Evolutionary conservation across 2,888 invertebrate genomes (phyloP), one percentile per base, ranked within the genome.

Genomic region (Fabriciana adippe): DNA sequence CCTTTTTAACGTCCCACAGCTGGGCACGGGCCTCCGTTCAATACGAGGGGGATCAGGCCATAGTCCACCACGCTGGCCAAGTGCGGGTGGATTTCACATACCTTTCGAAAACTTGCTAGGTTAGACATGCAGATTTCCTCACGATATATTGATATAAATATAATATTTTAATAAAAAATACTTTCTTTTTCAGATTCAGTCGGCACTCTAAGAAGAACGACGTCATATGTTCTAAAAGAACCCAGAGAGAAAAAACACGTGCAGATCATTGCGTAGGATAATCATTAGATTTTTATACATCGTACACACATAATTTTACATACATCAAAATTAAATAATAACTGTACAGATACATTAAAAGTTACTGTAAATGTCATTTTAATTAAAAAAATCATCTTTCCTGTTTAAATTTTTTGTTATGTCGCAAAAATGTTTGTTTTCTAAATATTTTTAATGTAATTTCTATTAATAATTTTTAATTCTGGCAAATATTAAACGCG

Each of bases 211-310:
- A 79, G 91, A 75, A 82, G 91, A 68, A 90, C 90, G 0, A 90
- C 90, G 0, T 90, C 92, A 0, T 90, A 92, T 72, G 86, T 91
- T 2, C 74, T 89, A n/a, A 92, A 91, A 67, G 90, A 90, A 56
- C 90, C 88, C 0, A 78, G 84, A 13, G 90, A 91, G 50, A 90
- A 90, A 73, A 92, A 91, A 76, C 92, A 92, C 64, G 92, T 92
- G 67, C 90, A 92, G 75, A 92, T 92, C 3, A 75, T 91, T 64
- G 88, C 90, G 11, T 69, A 67, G 55, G 35, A 14, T 55, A 67
- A 26, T 15, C 66, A 66, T 65, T 62, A 47, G 65, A 65, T 68
- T 15, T 13, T 16, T 16, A 45, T 31, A 55, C 18, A 68, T 15
- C 13, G 48, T 61, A 63, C 14, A 54, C 62, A 53, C 16, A 55